phyloP scores from a whole-genome alignment of 2,797 vertebrate species.

The Sebastes oblongus region DNA sequence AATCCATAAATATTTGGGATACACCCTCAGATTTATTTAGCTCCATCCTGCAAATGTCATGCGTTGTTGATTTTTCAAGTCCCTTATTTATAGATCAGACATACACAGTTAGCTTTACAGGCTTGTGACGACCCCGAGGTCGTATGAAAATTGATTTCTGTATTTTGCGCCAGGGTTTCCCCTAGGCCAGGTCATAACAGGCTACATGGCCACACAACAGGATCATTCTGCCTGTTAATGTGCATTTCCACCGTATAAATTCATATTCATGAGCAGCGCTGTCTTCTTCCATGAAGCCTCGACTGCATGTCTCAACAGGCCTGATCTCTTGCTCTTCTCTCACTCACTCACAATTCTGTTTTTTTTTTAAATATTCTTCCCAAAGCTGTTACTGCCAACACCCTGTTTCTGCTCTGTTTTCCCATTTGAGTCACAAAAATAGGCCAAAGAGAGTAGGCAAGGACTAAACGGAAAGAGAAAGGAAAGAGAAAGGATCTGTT shows the following conservation, averaged over 20 bases:
- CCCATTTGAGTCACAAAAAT: constrained; percentile 14
- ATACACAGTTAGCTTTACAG: neutral
- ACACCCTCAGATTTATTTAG: neutral
- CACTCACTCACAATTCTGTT: constrained; percentile 25
- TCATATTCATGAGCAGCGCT: constrained; percentile 11
- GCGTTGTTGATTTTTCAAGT: neutral
- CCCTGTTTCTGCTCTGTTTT: constrained; percentile 7
- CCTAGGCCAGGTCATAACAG: neutral
- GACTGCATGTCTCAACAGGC: constrained; percentile 16
- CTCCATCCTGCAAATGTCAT: neutral
- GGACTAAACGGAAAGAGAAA: neutral
- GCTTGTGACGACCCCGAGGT: no score
- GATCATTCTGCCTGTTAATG: neutral
- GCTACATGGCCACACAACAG: neutral
- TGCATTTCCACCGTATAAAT: neutral
- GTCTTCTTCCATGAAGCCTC: constrained; percentile 11
- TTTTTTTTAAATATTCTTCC: neutral
- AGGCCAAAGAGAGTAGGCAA: constrained; percentile 10
- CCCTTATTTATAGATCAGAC: neutral
- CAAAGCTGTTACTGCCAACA: constrained; percentile 8
- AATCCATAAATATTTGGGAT: neutral
- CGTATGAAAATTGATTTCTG: no score
- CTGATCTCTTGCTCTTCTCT: constrained; percentile 15
- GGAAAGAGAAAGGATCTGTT: neutral
- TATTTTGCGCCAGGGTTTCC: no score